Evolutionary conservation across 2,113 vertebrate genomes (phyloP).

Genomic region (Poeciliopsis occidentalis): DNA sequence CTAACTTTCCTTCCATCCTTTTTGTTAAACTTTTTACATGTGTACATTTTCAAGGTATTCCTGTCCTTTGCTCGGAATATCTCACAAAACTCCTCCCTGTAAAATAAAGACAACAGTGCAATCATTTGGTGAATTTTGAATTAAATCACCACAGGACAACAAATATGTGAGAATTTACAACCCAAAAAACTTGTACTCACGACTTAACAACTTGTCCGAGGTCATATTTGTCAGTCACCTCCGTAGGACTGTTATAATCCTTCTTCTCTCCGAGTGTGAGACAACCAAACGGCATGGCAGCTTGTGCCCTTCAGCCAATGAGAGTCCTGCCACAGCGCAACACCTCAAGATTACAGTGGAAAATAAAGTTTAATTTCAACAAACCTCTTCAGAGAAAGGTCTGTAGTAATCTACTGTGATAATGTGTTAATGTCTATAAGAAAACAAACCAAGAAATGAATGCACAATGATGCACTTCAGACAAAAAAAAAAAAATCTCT

Average conservation of each 20-base stretch:
- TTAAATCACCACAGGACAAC: neutral
- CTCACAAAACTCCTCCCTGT: conserved; percentile 98
- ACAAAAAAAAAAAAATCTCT: conserved; percentile 36
- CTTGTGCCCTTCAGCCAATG: conserved; percentile 77
- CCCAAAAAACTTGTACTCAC: conserved; percentile 82
- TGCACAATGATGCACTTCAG: conserved; percentile 1
- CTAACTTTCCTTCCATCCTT: conserved; percentile 96
- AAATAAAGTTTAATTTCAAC: neutral
- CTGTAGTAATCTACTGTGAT: neutral
- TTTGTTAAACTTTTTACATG: conserved; percentile 99
- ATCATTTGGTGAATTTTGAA: neutral
- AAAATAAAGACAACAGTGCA: neutral
- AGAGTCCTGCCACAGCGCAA: conserved; percentile 48
- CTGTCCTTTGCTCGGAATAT: conserved; percentile 98
- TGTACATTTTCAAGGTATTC: conserved; percentile 93
- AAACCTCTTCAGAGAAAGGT: conserved; percentile 4
- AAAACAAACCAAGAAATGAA: neutral
- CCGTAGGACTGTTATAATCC: conserved; percentile 97
- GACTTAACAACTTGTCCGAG: conserved; percentile 97
- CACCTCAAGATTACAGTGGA: neutral
- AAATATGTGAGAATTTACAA: neutral
- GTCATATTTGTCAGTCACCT: conserved; percentile 99
- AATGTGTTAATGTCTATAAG: neutral
- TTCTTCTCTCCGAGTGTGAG: conserved; percentile 98
- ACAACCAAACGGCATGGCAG: conserved; percentile 99